Percentiles rank a stretch among this genome's conserved stretches.
Conservation (phyloP, 2,888 invertebrate species). For the Caenorhabditis sp. region DNA sequence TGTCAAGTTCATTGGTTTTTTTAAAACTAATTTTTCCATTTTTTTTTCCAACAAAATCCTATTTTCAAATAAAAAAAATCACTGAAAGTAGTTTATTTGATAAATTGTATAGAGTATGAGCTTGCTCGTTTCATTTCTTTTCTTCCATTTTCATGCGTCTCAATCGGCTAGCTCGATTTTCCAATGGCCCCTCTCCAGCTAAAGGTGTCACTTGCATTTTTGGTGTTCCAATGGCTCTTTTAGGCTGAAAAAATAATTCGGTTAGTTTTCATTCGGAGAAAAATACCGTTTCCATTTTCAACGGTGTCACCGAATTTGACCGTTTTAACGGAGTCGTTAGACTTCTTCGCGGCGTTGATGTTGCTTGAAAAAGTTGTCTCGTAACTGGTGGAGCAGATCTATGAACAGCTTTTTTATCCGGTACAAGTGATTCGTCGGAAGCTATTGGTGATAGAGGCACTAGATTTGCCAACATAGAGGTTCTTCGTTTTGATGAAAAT, state of each 20-base stretch:
- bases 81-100: too few relatives aligned
- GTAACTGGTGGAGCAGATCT: neutral
- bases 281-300: too few relatives aligned
- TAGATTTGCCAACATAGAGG: neutral
- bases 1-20: too few relatives aligned
- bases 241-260: neutral
- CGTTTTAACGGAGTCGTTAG: neutral
- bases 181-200: neutral
- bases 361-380: neutral
- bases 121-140: neutral
- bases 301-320: neutral
- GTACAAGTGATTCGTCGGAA: neutral
- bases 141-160: neutral
- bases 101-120: too few relatives aligned
- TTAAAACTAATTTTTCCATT: too few relatives aligned
- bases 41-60: too few relatives aligned
- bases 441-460: neutral
- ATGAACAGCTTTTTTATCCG: neutral
- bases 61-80: too few relatives aligned
- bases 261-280: neutral
- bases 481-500: neutral
- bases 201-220: neutral
- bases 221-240: neutral
- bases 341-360: neutral
- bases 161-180: neutral